Evolutionary conservation across 2,888 invertebrate genomes (phyloP).

Genomic region (Spilosoma lubricipeda): DNA sequence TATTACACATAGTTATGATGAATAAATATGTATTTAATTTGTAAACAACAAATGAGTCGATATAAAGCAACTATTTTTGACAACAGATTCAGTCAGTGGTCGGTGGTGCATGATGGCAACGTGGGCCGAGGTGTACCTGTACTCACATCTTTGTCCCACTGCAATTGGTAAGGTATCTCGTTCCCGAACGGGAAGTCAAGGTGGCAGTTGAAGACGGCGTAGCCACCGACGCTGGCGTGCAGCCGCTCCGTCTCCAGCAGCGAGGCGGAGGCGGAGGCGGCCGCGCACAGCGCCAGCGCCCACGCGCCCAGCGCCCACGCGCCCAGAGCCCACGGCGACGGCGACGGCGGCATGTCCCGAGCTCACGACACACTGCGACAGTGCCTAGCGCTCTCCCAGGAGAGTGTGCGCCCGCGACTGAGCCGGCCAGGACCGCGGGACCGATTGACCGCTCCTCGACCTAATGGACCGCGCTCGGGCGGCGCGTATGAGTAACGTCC

Average conservation of each 20-base stretch:
- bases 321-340: slow-evolving; percentile 28
- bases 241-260: slow-evolving; percentile 79
- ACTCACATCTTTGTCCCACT: slow-evolving; percentile 96
- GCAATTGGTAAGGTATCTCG: slow-evolving; percentile 94
- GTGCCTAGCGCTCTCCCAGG: neutral
- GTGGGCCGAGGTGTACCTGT: too few relatives aligned
- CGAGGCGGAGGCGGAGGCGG: slow-evolving; percentile 64
- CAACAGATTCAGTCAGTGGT: neutral
- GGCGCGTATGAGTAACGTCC: slow-evolving; percentile 45
- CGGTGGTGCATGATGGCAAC: neutral
- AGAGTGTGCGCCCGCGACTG: slow-evolving; percentile 27
- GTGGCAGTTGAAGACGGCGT: slow-evolving; percentile 93
- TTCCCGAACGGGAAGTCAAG: slow-evolving; percentile 95
- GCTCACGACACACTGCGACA: neutral
- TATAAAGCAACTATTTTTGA: neutral
- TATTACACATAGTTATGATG: too few relatives aligned
- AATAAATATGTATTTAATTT: slow-evolving; percentile 1
- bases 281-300: slow-evolving; percentile 29
- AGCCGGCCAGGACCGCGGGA: slow-evolving; percentile 31
- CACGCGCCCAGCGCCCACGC: slow-evolving; percentile 31
- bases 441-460: slow-evolving; percentile 48
- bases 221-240: slow-evolving; percentile 91
- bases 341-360: slow-evolving; percentile 6
- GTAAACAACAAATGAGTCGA: neutral
- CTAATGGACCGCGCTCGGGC: slow-evolving; percentile 47